Evolutionary conservation across 2,888 invertebrate genomes (phyloP), one percentile per base, ranked within the genome.

Genomic region (Trachelus tabidus): DNA sequence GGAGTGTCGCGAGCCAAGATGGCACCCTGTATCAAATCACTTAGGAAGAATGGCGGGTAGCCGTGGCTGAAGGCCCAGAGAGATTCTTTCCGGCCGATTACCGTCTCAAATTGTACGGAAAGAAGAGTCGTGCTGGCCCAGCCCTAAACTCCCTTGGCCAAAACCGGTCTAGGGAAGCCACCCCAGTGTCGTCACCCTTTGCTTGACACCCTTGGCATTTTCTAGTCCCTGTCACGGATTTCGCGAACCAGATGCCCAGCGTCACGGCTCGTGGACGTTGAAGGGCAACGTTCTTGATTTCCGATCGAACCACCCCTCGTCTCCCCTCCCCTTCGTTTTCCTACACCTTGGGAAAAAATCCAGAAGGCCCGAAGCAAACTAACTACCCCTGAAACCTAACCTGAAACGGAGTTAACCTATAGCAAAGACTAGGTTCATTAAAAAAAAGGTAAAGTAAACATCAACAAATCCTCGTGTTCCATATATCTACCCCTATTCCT

Each of bases 221-320:
- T 82, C 87, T 80, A 81, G 23, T 23, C 4, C 56, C 56, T 23
- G 56, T 56, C 56, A 56, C 56, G 56, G 56, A 56, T n/a, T 79
- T 80, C 78, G 81, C 76, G 86, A 88, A 90, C 89, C 91, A 91
- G 91, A 91, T 91, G 91, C 90, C 90, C 89, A 87, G 86, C 91
- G 91, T 91, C 90, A 91, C 90, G 91, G 91, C 89, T 90, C 91
- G 91, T 87, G 90, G 90, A 87, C 87, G 85, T 87, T 85, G 88
- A 89, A 89, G 90, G 90, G 89, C 88, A 87, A 76, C 68, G 23
- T 56, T 56, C 56, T 56, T 56, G 56, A 56, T 56, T 56, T 56
- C 2, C 56, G 56, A 56, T 56, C 56, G 23, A 56, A 23, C 56
- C 40, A 37, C 40, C 2, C 1, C n/a, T n/a, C n/a, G n/a, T n/a